phyloP scores from a whole-genome alignment of 2,888 invertebrate genomes.

The Caenorhabditis panamensis region DNA sequence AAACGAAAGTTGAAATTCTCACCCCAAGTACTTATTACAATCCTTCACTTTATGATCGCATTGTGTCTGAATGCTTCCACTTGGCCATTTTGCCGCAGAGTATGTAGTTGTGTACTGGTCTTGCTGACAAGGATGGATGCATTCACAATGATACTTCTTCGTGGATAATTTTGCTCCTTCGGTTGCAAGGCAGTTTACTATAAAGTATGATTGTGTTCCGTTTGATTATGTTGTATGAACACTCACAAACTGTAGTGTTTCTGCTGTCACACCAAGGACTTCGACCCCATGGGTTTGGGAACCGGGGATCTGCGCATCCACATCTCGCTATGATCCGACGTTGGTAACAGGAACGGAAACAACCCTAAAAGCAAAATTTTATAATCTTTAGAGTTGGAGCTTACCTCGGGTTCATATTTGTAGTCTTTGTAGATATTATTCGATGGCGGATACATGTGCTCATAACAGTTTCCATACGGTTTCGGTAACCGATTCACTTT shows the following conservation, averaged over 20 bases:
- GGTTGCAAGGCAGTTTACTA: slow-evolving; percentile 73
- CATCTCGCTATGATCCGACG: slow-evolving; percentile 73
- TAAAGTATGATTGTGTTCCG: slow-evolving; percentile 13
- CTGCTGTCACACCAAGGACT: slow-evolving; percentile 59
- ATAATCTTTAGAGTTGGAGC: background rate
- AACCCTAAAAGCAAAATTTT: slow-evolving; percentile 68
- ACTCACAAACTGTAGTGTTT: slow-evolving; percentile 56
- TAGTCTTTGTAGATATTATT: slow-evolving; percentile 78
- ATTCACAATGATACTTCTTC: slow-evolving; percentile 58
- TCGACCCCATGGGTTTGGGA: slow-evolving; percentile 69
- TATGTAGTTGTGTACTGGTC: slow-evolving; percentile 79
- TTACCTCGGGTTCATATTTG: slow-evolving; percentile 79
- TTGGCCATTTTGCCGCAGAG: slow-evolving; percentile 77
- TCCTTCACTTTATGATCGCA: slow-evolving; percentile 65
- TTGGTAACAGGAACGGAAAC: slow-evolving; percentile 80
- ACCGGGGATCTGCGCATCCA: slow-evolving; percentile 80
- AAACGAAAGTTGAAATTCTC: slow-evolving; percentile 4
- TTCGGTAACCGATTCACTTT: slow-evolving; percentile 74
- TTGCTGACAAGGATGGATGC: slow-evolving; percentile 74
- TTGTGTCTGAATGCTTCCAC: slow-evolving; percentile 69
- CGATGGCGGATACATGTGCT: slow-evolving; percentile 57
- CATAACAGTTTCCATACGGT: slow-evolving; percentile 67
- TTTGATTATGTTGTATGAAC: background rate
- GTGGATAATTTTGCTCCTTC: slow-evolving; percentile 60
- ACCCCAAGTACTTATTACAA: slow-evolving; percentile 71